Percentiles rank a stretch among this genome's conserved stretches.
phyloP scores from a whole-genome alignment of 2,888 invertebrate genomes.

The Caenorhabditis panamensis region DNA sequence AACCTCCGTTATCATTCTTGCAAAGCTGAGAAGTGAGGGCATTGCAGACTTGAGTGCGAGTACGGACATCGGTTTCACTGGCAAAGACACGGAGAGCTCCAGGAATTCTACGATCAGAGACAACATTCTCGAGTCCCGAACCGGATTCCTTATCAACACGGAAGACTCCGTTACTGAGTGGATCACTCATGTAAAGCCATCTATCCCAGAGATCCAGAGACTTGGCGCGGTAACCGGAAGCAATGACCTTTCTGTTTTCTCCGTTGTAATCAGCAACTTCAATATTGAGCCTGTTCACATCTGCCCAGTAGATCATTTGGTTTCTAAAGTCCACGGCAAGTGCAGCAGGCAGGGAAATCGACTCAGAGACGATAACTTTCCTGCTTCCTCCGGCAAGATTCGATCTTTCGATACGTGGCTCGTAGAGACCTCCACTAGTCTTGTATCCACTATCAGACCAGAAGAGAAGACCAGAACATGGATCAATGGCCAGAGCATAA shows the following conservation, averaged over 20 bases:
- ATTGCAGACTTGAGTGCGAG: conserved; percentile 77
- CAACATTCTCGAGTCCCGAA: conserved; percentile 88
- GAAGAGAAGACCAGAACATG: conserved; percentile 93
- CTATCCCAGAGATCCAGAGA: conserved; percentile 79
- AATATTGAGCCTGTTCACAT: conserved; percentile 91
- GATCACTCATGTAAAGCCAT: conserved; percentile 81
- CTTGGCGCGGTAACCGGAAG: conserved; percentile 78
- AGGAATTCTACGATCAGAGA: conserved; percentile 88
- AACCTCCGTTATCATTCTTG: conserved; percentile 91
- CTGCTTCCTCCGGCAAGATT: conserved; percentile 94
- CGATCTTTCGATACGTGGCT: conserved; percentile 89
- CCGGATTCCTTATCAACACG: conserved; percentile 89
- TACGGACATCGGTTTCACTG: conserved; percentile 75
- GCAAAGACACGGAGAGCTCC: conserved; percentile 80
- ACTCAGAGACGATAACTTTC: conserved; percentile 89
- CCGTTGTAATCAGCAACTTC: conserved; percentile 93
- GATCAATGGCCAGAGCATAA: conserved; percentile 94
- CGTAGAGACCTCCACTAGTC: conserved; percentile 77
- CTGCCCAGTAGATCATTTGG: conserved; percentile 91
- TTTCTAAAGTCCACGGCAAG: conserved; percentile 96
- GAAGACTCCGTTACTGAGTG: conserved; percentile 87
- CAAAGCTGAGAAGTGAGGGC: conserved; percentile 87
- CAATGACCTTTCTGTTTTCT: conserved; percentile 84
- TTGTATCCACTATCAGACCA: conserved; percentile 87
- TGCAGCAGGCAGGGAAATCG: conserved; percentile 95